phyloP scores from a whole-genome alignment of 2,113 vertebrate genomes.

The Macrotis lagotis region DNA sequence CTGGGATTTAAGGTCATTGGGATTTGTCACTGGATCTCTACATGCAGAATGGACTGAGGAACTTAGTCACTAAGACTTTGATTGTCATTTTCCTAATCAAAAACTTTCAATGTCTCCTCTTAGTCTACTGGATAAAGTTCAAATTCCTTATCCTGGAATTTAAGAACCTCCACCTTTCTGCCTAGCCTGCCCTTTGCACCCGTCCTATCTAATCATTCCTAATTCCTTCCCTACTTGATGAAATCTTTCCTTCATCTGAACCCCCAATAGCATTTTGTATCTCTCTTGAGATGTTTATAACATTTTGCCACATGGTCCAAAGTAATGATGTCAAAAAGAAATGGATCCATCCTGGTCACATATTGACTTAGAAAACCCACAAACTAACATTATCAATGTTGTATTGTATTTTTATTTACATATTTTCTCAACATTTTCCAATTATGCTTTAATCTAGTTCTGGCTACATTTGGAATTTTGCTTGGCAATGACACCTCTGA shows the following conservation, averaged over 20 bases:
- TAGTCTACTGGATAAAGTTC: neutral
- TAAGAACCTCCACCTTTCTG: neutral
- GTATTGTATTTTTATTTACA: neutral
- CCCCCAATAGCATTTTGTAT: neutral
- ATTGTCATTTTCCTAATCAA: conserved; percentile 4
- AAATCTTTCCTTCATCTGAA: neutral
- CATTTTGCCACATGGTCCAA: neutral
- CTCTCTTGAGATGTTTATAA: neutral
- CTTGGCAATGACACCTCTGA: neutral
- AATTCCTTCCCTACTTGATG: neutral
- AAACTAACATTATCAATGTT: neutral
- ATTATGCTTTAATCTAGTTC: neutral
- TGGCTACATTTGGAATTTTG: neutral
- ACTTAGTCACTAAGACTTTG: conserved; percentile 11
- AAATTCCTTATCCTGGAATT: conserved; percentile 28
- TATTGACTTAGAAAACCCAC: neutral
- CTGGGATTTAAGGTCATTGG: conserved; percentile 25
- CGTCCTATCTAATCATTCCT: neutral
- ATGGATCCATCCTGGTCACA: neutral
- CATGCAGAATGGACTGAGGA: neutral
- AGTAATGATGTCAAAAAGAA: neutral
- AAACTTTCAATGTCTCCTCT: neutral
- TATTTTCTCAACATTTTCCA: neutral
- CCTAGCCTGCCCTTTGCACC: neutral
- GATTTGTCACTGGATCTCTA: neutral